These are phyloP conservation scores for Pangasius krempfi DNA, from an alignment of 2,797 vertebrate genomes.

Conservation along the genomic window DNA sequence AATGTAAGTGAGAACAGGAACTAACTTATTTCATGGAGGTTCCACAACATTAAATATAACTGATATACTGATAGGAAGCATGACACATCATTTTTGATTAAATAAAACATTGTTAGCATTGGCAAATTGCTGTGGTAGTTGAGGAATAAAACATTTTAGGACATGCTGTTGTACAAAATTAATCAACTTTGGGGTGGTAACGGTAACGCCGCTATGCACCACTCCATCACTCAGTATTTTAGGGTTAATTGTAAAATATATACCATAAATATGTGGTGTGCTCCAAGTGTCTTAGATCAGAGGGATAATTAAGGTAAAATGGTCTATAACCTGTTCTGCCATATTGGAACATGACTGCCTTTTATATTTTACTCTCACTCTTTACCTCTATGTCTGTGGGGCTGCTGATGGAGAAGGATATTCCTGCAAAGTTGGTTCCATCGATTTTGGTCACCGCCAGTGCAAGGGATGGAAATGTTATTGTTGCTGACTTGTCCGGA, in stretches of 20 bases:
- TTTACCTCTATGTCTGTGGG: conserved; percentile 81
- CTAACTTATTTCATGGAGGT: background rate
- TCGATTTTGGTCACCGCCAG: conserved; percentile 81
- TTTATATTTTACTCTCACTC: background rate
- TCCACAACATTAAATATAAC: background rate
- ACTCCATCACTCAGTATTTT: background rate
- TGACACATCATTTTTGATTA: background rate
- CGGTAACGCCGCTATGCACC: background rate
- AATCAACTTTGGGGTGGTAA: background rate
- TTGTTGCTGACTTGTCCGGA: conserved; percentile 59
- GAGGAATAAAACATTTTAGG: background rate
- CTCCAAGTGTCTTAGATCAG: too few relatives aligned
- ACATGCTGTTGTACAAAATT: background rate
- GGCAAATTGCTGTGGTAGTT: background rate
- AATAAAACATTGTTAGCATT: background rate
- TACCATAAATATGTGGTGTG: too few relatives aligned
- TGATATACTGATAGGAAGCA: background rate
- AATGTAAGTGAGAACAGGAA: background rate
- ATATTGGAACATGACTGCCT: background rate
- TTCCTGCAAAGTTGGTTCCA: conserved; percentile 72
- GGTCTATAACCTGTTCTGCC: background rate
- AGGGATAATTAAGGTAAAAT: background rate
- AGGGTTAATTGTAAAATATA: background rate
- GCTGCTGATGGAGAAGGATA: conserved; percentile 77
- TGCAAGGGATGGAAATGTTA: conserved; percentile 79